These are phyloP conservation scores for Plestiodon gilberti DNA, from an alignment of 2,113 vertebrate species.

Conservation along the genomic window DNA sequence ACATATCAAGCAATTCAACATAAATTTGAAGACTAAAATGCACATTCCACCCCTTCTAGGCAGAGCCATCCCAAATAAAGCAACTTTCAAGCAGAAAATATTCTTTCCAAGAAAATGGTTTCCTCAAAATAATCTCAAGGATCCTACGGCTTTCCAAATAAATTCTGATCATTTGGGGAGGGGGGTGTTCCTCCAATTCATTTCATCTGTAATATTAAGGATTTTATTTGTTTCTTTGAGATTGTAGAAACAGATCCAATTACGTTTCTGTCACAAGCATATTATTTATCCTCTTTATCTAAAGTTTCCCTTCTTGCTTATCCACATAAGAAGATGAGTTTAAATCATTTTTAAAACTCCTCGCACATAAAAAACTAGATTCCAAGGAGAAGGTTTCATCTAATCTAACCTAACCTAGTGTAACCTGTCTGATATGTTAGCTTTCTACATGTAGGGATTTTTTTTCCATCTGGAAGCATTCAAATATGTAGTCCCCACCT, in stretches of 20 bases:
- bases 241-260: not conserved
- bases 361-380: not conserved
- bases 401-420: not conserved
- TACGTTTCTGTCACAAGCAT: not conserved
- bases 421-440: not conserved
- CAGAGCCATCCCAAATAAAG: not conserved
- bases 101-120: not conserved
- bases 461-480: not conserved
- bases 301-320: not conserved
- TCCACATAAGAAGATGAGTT: not conserved
- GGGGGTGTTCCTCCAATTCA: not conserved
- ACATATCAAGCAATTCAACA: constrained; percentile 37
- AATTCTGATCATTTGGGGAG: not conserved
- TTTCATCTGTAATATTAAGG: not conserved
- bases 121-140: not conserved
- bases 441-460: not conserved
- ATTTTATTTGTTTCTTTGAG: not conserved
- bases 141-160: not conserved
- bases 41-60: not conserved
- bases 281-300: not conserved
- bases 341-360: not conserved
- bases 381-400: not conserved
- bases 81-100: not conserved
- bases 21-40: constrained; percentile 5
- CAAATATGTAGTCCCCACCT: not conserved